A percentile compares a stretch with the other conserved stretches of the same genome.
These are phyloP conservation scores for Zosterops japonicus DNA, from an alignment of 2,113 vertebrate genomes.

Conservation along the genomic window DNA sequence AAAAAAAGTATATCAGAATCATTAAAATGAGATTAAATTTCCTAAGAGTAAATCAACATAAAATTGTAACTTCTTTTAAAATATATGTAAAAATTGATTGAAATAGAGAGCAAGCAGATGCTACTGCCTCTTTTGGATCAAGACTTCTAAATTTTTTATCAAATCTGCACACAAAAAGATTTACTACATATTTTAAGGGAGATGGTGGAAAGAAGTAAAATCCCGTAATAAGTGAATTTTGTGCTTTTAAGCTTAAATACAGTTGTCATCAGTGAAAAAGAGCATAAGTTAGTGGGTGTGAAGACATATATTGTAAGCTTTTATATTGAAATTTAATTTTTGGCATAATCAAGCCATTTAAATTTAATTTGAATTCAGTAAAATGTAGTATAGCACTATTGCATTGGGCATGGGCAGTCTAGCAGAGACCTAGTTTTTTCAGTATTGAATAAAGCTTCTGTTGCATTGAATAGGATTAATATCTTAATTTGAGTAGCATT, in stretches of 20 bases:
- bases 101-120: background rate
- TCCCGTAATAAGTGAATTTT: background rate
- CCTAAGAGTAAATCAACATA: background rate
- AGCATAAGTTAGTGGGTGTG: background rate
- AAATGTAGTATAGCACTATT: accelerated
- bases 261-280: background rate
- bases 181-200: background rate
- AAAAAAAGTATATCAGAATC: background rate
- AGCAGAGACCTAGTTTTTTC: background rate
- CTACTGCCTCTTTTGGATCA: background rate
- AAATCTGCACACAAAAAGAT: background rate
- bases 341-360: background rate
- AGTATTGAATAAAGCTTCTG: background rate
- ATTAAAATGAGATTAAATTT: background rate
- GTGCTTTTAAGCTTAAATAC: background rate
- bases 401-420: background rate
- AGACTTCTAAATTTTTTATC: background rate
- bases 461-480: background rate
- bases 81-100: background rate
- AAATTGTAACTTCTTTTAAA: background rate
- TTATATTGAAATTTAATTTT: background rate
- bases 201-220: background rate
- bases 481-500: background rate
- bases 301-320: background rate
- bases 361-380: background rate